These are phyloP conservation scores for Propithecus coquereli DNA, from an alignment of 2,113 vertebrate genomes.

Conservation along the genomic window DNA sequence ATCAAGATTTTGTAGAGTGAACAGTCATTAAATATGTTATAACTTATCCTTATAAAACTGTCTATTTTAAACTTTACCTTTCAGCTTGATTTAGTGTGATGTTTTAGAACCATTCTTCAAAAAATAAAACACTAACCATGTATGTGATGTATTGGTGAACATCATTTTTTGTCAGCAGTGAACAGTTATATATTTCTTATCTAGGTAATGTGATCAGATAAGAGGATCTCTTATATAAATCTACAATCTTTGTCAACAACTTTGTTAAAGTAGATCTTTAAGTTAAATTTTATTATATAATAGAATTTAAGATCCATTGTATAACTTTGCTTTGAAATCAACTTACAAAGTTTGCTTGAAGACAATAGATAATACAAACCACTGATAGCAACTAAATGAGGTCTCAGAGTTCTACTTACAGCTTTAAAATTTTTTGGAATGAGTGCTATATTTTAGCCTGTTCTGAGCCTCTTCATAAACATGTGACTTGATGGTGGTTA, in stretches of 20 bases:
- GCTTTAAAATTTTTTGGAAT: background rate
- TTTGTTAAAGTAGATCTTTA: conserved; percentile 34
- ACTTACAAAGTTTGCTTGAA: background rate
- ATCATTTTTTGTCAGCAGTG: conserved; percentile 64
- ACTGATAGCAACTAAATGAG: background rate
- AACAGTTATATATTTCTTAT: conserved; percentile 47
- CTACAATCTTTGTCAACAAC: conserved; percentile 11
- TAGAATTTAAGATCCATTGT: background rate
- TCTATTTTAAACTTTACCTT: conserved; percentile 69
- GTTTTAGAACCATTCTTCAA: conserved; percentile 61
- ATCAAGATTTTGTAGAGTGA: conserved; percentile 57
- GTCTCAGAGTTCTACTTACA: background rate
- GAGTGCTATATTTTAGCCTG: background rate
- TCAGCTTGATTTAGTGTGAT: conserved; percentile 44
- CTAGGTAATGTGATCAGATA: conserved; percentile 44
- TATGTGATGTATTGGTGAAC: conserved; percentile 42
- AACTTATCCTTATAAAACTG: conserved; percentile 59
- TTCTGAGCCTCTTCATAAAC: conserved; percentile 5
- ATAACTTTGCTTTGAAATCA: conserved; percentile 25
- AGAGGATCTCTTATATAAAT: conserved; percentile 27
- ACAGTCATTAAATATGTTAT: conserved; percentile 52
- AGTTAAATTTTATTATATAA: background rate
- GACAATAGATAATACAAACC: background rate
- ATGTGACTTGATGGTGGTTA: background rate
- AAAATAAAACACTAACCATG: conserved; percentile 72